Base-by-base conservation (phyloP, 2,888 invertebrate genomes). In the Autographa pulchrina region DNA sequence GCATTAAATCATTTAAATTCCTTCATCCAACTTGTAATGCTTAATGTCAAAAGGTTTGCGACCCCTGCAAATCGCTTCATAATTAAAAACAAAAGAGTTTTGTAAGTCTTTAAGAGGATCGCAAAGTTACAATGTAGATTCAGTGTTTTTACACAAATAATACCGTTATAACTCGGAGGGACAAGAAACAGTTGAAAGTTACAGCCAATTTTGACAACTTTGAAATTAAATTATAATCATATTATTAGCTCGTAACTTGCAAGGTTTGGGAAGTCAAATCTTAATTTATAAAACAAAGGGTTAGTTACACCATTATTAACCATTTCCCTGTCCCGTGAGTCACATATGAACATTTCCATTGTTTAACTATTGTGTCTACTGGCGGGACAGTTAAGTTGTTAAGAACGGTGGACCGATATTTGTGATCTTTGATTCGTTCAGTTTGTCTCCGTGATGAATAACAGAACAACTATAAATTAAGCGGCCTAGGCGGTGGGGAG, bases 31-130 rank as follows among this genome's bases (percentile, higher is more conserved):
- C 16, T 52, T 67, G 48, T 59, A 62, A 66, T 43, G 61, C 6
- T 11, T 65, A 70, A 82, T 70, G 67, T 65, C 48, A 65, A 68
- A 66, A 72, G 62, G 66, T 52, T 35, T 5, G 7, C 60, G 58
- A 72, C 67, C 65, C 48, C 31, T 66, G n/a, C 43, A 71, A 72
- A 70, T 74, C 70, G 62, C 76, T 63, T 58, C 60, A 70, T 83
- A 83, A 84, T 82, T 78, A 68, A 66, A 41, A 65, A 66, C 58
- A 0, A 71, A 71, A 73, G 76, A 80, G 82, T 65, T 70, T 68
- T 74, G 73, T 67, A 79, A 80, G 58, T 82, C 59, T 0, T 25
- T 77, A 83, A 83, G 77, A 71, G 77, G 83, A 83, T 83, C 74
- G 77, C 62, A 61, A 84, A 83, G 78, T 82, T 83, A 48, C 20